Evolutionary conservation across 2,113 vertebrate species (phyloP).

Genomic region (Grallaria varia): DNA sequence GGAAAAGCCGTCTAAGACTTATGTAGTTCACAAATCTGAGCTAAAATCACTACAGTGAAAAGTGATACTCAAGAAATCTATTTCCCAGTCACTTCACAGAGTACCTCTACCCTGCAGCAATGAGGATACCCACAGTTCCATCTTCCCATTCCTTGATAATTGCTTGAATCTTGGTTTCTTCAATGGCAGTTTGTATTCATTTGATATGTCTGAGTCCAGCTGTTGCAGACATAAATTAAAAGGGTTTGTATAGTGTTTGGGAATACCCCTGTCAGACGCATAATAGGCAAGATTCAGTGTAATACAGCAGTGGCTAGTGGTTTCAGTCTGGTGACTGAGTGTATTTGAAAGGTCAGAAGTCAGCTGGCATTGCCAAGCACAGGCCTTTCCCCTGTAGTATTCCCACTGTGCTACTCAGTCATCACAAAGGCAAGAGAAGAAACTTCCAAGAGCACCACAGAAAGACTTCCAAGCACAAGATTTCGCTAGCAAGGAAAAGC

Average conservation of each 20-base stretch:
- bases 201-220: neutral
- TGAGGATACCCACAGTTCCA: neutral
- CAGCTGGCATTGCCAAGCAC: neutral
- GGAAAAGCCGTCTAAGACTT: neutral
- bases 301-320: neutral
- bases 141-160: neutral
- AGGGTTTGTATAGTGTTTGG: neutral
- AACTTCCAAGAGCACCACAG: neutral
- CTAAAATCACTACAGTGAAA: neutral
- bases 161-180: neutral
- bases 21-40: neutral
- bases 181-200: neutral
- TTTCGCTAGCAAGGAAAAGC: neutral
- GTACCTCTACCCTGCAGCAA: neutral
- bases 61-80: neutral
- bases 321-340: neutral
- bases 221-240: constrained; percentile 1
- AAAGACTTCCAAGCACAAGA: neutral
- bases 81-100: neutral
- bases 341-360: neutral
- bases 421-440: neutral
- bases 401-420: neutral
- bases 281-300: neutral
- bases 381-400: neutral
- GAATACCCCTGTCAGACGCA: neutral